Base-by-base conservation (phyloP, 1,140 invertebrate genomes). In the Drosophila tani region DNA sequence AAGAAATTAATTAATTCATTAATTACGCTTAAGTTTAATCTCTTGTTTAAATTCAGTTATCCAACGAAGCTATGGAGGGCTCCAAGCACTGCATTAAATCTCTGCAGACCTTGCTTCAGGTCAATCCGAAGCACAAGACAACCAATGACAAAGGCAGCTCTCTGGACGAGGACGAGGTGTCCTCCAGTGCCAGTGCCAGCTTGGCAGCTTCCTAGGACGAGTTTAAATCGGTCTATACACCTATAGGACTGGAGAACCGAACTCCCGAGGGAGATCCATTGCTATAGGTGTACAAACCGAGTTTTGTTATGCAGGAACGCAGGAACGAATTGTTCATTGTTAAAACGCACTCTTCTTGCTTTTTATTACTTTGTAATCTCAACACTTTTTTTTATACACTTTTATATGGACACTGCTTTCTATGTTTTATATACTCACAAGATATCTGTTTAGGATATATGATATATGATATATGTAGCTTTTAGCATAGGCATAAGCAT, bases 51-150 rank as follows among this genome's bases (percentile, higher is more conserved):
- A 0, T 46, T 15, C 87, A 97, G 95, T 93, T 97, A 81, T 97
- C 95, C 47, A 96, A 96, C 94, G 97, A 98, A 93, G 97, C 97
- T 7, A 94, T 95, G 79, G 95, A 97, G 82, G 97, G 95, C 0
- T 96, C 96, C 1, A 95, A 96, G 76, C 80, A 96, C 3, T 97
- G 97, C 87, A 94, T 96, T 8, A 93, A 95, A 92, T 94, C 95
- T 76, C 96, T 98, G 71, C 94, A 95, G 79, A 95, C 96, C 35
- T 66, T 91, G 62, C 73, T 91, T 9, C 81, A 85, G 47, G 11
- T 49, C 12, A 66, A 49, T 8, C 82, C 93, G 96, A 27, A 91
- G 96, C 64, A 55, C 49, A 82, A 47, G 5, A 56, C 53, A 40
- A 24, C 11, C 17, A 17, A 43, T 27, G 66, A 90, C 51, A 75